Evolutionary conservation across 1,140 invertebrate species (phyloP).

Genomic region (Venturia canescens): DNA sequence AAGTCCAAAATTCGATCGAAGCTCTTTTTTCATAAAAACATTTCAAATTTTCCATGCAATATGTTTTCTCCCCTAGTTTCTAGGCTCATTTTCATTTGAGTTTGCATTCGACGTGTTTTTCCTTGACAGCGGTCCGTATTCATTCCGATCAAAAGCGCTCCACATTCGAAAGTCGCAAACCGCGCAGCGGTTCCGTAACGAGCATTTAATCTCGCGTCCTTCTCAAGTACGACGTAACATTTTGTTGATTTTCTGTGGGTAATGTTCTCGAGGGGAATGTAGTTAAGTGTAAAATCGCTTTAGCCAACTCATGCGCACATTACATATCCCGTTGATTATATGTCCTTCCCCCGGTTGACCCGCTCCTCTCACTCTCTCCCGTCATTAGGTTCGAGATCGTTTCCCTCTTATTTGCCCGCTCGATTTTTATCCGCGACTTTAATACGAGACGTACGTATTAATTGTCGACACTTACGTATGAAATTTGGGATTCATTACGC

Average conservation of each 20-base stretch:
- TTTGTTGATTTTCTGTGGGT: conserved; percentile 5
- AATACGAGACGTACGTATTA: conserved; percentile 28
- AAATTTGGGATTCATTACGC: too few species aligned
- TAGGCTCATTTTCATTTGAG: too few species aligned
- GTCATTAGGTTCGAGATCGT: conserved; percentile 14
- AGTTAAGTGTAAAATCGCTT: conserved; percentile 28
- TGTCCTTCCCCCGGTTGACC: conserved; percentile 24
- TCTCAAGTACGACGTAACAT: conserved; percentile 1
- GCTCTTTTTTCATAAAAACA: too few species aligned
- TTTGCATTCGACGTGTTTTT: too few species aligned
- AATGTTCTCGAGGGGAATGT: conserved; percentile 22
- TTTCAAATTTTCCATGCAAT: too few species aligned
- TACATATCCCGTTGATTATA: conserved; percentile 1
- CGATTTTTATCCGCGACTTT: neutral
- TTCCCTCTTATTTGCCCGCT: neutral
- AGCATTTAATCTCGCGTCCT: conserved; percentile 6
- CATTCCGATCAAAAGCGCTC: too few species aligned
- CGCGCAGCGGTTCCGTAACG: too few species aligned
- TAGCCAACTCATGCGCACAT: conserved; percentile 16
- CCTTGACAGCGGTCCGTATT: too few species aligned
- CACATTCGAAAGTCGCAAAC: too few species aligned
- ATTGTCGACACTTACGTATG: neutral
- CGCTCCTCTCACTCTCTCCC: conserved; percentile 10
- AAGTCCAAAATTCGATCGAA: too few species aligned
- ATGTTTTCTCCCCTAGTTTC: too few species aligned